Evolutionary conservation across 1,140 invertebrate species (phyloP).

Genomic region (Drosophila subpulchrella): DNA sequence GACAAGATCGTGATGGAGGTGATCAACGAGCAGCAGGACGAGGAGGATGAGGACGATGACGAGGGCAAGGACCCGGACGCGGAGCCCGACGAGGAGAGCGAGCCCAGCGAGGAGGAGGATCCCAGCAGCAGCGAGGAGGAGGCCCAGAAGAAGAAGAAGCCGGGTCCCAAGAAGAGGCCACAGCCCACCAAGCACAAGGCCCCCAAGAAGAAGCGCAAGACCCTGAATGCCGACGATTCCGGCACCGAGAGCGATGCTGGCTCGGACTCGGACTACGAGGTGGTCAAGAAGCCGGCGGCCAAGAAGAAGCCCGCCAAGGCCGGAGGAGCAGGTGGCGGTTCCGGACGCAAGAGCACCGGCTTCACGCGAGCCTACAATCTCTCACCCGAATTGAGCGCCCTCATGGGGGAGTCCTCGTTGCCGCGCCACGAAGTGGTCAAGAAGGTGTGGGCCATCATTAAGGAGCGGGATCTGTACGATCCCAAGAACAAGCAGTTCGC

Average conservation of each 20-base stretch:
- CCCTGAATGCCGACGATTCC: slow-evolving; percentile 71
- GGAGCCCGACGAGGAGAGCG: slow-evolving; percentile 87
- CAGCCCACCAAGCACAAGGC: slow-evolving; percentile 84
- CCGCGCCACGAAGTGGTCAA: slow-evolving; percentile 97
- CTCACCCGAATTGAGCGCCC: slow-evolving; percentile 93
- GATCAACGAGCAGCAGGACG: slow-evolving; percentile 85
- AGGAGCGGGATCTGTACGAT: slow-evolving; percentile 96
- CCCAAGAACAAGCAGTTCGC: slow-evolving; percentile 97
- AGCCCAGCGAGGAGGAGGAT: slow-evolving; percentile 84
- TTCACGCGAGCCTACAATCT: slow-evolving; percentile 93
- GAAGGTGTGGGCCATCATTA: slow-evolving; percentile 96
- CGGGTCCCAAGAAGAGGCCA: slow-evolving; percentile 82
- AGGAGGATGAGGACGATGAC: slow-evolving; percentile 86
- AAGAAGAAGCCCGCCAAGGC: slow-evolving; percentile 72
- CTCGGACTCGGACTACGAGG: slow-evolving; percentile 92
- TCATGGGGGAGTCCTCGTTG: slow-evolving; percentile 94
- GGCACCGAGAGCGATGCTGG: slow-evolving; percentile 91
- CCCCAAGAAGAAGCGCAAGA: slow-evolving; percentile 87
- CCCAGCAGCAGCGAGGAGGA: slow-evolving; percentile 84
- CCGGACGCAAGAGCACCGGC: slow-evolving; percentile 87
- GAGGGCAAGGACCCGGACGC: slow-evolving; percentile 85
- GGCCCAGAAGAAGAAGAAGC: slow-evolving; percentile 76
- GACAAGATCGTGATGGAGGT: slow-evolving; percentile 92
- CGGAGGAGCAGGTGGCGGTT: slow-evolving; percentile 60
- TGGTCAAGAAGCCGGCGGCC: slow-evolving; percentile 85